These are phyloP conservation scores for Drosophila bunnanda DNA, from an alignment of 2,888 invertebrate genomes.

Conservation along the genomic window DNA sequence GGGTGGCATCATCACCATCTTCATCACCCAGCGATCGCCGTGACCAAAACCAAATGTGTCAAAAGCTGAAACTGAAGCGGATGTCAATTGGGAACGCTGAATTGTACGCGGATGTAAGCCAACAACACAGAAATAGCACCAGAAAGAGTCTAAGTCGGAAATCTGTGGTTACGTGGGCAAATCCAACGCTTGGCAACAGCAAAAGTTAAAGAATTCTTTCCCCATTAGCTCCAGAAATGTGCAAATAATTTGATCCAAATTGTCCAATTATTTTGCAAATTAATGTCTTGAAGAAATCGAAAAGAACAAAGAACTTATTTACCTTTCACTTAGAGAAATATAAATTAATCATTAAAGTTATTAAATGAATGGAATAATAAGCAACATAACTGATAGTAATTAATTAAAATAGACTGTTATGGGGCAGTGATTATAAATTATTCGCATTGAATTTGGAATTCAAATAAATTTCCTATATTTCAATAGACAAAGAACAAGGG, in stretches of 20 bases:
- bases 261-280: conserved; percentile 1
- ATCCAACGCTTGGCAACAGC: conserved; percentile 15
- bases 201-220: not conserved
- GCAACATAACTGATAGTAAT: no score
- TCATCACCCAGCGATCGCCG: conserved; percentile 28
- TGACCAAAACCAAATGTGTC: conserved; percentile 66
- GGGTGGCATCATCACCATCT: conserved; percentile 44
- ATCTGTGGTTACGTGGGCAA: conserved; percentile 21
- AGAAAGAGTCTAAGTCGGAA: not conserved
- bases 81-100: conserved; percentile 65
- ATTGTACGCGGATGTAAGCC: conserved; percentile 65
- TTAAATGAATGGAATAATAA: not conserved
- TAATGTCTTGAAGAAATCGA: not conserved
- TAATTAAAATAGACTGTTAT: not conserved
- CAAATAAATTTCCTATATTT: accelerated
- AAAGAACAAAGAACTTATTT: conserved; percentile 2
- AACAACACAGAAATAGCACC: conserved; percentile 23
- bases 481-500: not conserved
- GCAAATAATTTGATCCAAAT: conserved; percentile 17
- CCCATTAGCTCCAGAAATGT: not conserved
- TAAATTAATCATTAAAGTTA: conserved; percentile 1
- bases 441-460: not conserved
- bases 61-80: conserved; percentile 76
- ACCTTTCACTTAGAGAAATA: conserved; percentile 9
- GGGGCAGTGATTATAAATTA: not conserved